Evolutionary conservation across 2,888 invertebrate genomes (phyloP), one percentile per base, ranked within the genome.

Genomic region (Thecocarcelia acutangulata): DNA sequence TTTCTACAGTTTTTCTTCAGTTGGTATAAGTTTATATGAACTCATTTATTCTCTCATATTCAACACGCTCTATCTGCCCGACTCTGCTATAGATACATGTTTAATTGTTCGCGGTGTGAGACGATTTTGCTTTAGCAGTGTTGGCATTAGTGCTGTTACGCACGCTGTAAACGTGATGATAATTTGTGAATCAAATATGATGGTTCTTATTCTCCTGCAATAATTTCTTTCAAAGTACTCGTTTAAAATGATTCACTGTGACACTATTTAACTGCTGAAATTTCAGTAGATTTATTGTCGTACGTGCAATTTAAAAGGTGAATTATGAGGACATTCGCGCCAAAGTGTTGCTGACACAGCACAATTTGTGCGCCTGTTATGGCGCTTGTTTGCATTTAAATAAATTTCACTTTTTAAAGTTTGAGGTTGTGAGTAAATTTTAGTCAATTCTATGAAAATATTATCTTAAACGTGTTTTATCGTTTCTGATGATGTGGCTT

Each of bases 301-400:
- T 63, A 17, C 56, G 19, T 48, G 63, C 61, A 70, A 52, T 73
- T 73, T 63, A 70, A 77, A 69, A 63, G 54, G 76, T 77, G 72
- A 81, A 63, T 77, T 81, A 77, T 77, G 68, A 70, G 42, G 37
- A 61, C 52, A 81, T 63, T 72, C 33, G 44, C 61, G 81, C 66
- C 76, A 50, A 42, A 70, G 69, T 82, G 81, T 74, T 77, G 77
- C 74, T 77, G 73, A 82, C 81, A 82, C 52, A 74, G 46, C 81
- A 82, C 58, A 69, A 73, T 77, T 77, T 77, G 77, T 73, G 69
- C 40, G 69, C 69, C 68, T 77, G 59, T 56, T 61, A 48, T 68
- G 61, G 68, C 56, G 56, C 72, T 72, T 72, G 76, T 68, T 76
- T 61, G 63, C 58, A 63, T 46, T 68, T 73, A 81, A 77, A 81